Evolutionary conservation across 1,140 invertebrate genomes (phyloP).

Genomic region (Medauroidea extradentata): DNA sequence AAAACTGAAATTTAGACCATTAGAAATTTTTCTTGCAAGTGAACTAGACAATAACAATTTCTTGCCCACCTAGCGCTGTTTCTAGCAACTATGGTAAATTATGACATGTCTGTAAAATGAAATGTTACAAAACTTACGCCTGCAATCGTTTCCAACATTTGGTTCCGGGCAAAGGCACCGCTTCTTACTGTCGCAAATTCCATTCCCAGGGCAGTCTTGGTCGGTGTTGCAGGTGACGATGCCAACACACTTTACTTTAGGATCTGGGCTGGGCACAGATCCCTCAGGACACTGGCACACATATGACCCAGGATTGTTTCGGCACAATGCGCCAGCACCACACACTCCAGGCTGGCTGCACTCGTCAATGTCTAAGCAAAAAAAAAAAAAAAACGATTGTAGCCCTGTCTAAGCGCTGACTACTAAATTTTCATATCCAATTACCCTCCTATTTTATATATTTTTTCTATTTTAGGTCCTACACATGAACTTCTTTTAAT

Average conservation of each 20-base stretch:
- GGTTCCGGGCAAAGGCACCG: slow-evolving; percentile 85
- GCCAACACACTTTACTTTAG: slow-evolving; percentile 68
- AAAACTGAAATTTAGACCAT: too few relatives aligned
- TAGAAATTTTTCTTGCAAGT: too few relatives aligned
- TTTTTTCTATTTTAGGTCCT: background rate
- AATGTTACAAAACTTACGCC: too few relatives aligned
- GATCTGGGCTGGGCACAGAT: slow-evolving; percentile 76
- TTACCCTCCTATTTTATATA: too few relatives aligned
- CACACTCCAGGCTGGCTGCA: slow-evolving; percentile 63
- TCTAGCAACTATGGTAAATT: too few relatives aligned
- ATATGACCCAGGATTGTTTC: slow-evolving; percentile 72
- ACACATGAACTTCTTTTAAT: too few relatives aligned
- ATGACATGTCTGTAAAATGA: too few relatives aligned
- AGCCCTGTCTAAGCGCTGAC: background rate
- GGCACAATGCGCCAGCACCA: slow-evolving; percentile 73
- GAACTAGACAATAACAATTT: too few relatives aligned
- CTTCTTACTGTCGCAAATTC: slow-evolving; percentile 71
- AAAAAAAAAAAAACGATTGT: slow-evolving; percentile 13
- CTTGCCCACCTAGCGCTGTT: too few relatives aligned
- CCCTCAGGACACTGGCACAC: slow-evolving; percentile 75
- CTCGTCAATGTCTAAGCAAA: slow-evolving; percentile 77
- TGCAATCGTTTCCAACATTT: slow-evolving; percentile 84
- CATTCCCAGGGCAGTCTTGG: slow-evolving; percentile 81
- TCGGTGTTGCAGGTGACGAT: slow-evolving; percentile 70
- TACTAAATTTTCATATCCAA: too few relatives aligned